Conservation (phyloP, 2,797 vertebrate genomes). For the Anguilla megastoma region DNA sequence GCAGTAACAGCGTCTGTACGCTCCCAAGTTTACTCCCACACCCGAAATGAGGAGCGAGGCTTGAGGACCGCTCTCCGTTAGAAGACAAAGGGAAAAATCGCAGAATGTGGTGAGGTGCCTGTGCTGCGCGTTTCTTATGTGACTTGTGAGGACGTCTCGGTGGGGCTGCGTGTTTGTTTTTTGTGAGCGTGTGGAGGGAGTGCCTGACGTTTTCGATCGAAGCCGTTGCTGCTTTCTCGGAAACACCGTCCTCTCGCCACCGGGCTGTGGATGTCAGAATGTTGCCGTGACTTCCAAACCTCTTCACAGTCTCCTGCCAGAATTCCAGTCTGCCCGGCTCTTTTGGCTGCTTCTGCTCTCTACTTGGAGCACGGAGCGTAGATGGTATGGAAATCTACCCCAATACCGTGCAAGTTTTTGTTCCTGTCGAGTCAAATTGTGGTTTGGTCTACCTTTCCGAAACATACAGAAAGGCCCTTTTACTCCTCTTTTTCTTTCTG, state of each 20-base stretch:
- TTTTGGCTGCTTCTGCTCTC: conserved; percentile 20
- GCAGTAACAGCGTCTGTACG: not conserved
- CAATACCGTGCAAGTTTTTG: not conserved
- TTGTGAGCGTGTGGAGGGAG: not conserved
- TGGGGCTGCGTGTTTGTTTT: not conserved
- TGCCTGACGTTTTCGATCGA: not conserved
- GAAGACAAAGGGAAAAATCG: not conserved
- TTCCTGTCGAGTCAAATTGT: not conserved
- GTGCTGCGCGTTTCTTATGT: not conserved
- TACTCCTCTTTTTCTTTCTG: conserved; percentile 2
- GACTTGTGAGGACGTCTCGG: not conserved
- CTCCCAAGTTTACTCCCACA: conserved; percentile 3
- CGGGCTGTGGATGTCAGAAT: conserved; percentile 46
- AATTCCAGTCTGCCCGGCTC: conserved; percentile 42
- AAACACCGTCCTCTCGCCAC: conserved; percentile 31
- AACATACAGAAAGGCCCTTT: not conserved
- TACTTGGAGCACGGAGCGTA: not conserved
- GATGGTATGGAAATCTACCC: conserved; percentile 9
- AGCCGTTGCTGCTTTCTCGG: conserved; percentile 3
- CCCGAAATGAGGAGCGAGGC: not conserved
- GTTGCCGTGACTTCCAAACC: conserved; percentile 37
- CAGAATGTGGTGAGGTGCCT: not conserved
- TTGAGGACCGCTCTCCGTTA: not conserved
- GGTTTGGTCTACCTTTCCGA: not conserved
- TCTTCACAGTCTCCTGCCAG: conserved; percentile 48